These are phyloP conservation scores for Zaprionus ghesquierei DNA, from an alignment of 1,140 invertebrate genomes.

Conservation along the genomic window DNA sequence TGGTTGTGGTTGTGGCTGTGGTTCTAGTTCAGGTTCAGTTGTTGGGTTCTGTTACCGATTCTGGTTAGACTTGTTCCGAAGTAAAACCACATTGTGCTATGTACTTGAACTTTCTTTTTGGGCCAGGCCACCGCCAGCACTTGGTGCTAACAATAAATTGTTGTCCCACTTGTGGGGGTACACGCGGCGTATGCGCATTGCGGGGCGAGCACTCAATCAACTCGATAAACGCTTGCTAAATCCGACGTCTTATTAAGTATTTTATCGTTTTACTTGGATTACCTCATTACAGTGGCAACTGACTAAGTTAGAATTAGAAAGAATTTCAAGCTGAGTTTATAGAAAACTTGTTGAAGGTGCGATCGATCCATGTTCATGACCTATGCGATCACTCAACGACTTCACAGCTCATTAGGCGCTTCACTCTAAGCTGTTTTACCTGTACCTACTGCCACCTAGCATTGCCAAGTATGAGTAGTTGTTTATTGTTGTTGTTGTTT, in stretches of 20 bases:
- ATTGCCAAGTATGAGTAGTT: not conserved
- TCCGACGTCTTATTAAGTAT: not conserved
- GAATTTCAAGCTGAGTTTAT: not conserved
- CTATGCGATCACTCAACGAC: not conserved
- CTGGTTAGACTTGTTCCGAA: slow-evolving; percentile 67
- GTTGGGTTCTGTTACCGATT: not conserved
- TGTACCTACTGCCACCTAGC: too few relatives aligned
- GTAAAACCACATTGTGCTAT: slow-evolving; percentile 7
- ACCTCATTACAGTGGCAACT: not conserved
- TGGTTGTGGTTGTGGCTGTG: not conserved
- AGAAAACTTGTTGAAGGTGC: too few relatives aligned
- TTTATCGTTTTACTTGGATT: not conserved
- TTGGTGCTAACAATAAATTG: not conserved
- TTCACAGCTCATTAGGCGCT: slow-evolving; percentile 10
- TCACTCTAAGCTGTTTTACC: slow-evolving; percentile 13
- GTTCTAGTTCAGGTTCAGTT: slow-evolving; percentile 39
- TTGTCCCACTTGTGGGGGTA: slow-evolving; percentile 50
- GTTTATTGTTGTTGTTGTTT: slow-evolving; percentile 19
- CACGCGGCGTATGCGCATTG: slow-evolving; percentile 64
- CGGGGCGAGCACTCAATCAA: slow-evolving; percentile 3
- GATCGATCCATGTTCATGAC: too few relatives aligned
- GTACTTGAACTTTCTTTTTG: slow-evolving; percentile 31
- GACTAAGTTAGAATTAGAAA: not conserved
- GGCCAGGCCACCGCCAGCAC: too few relatives aligned
- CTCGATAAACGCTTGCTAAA: not conserved